These are phyloP conservation scores for Agrotis exclamationis DNA, from an alignment of 2,888 invertebrate species.

Conservation along the genomic window DNA sequence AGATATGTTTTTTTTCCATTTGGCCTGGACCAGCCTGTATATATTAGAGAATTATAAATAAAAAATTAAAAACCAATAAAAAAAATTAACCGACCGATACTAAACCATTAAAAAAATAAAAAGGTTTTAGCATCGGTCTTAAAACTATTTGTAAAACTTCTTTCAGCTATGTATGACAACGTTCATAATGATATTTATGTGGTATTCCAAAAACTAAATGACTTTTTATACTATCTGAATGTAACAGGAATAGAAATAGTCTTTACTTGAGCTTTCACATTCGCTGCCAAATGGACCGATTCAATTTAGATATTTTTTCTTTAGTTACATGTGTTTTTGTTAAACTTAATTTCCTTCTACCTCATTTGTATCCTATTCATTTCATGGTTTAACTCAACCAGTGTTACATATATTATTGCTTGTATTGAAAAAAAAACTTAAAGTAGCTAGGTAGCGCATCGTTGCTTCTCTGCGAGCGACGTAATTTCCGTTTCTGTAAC, in stretches of 20 bases:
- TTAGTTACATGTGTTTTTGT: background rate
- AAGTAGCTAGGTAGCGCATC: background rate
- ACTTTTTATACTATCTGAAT: background rate
- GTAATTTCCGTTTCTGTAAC: slow-evolving; percentile 25
- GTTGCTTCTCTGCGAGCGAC: background rate
- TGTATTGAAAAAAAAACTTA: background rate
- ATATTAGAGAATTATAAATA: too few relatives aligned
- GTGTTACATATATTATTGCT: background rate
- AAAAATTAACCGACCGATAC: too few relatives aligned
- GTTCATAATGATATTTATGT: too few relatives aligned
- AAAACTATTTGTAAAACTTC: too few relatives aligned
- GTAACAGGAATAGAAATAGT: background rate
- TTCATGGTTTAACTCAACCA: background rate
- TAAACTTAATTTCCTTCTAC: background rate
- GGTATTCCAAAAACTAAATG: too few relatives aligned
- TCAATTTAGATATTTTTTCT: background rate
- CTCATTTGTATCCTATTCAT: background rate
- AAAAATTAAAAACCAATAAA: too few relatives aligned
- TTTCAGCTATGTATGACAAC: too few relatives aligned
- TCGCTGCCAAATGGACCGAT: background rate
- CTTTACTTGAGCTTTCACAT: background rate
- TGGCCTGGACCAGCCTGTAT: too few relatives aligned
- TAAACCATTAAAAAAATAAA: too few relatives aligned
- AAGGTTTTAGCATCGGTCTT: background rate
- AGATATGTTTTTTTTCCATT: too few relatives aligned